Evolutionary conservation across 2,797 vertebrate genomes (phyloP).

Genomic region (Glossophaga mutica): DNA sequence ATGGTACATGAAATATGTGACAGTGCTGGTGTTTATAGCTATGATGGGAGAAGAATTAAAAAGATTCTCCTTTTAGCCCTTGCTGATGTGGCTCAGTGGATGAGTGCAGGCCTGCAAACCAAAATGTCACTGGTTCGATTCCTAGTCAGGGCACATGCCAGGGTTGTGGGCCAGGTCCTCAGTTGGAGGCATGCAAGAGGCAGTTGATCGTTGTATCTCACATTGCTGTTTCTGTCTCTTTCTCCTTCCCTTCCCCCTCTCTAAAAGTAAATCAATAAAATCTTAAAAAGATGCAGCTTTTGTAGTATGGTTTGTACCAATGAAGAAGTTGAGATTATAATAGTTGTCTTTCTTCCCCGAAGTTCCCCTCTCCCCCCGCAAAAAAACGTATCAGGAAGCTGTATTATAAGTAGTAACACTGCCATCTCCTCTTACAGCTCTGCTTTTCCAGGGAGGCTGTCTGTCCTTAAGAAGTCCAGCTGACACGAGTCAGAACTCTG

Average conservation of each 20-base stretch:
- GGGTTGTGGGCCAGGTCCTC: neutral
- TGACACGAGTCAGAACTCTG: conserved; percentile 10
- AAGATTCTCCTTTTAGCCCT: neutral
- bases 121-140: neutral
- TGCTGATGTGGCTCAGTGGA: neutral
- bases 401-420: neutral
- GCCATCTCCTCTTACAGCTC: neutral
- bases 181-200: neutral
- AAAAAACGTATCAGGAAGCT: neutral
- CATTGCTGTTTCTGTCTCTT: neutral
- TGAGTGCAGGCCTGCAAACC: too few species aligned
- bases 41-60: neutral
- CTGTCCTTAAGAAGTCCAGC: neutral
- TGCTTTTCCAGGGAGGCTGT: neutral
- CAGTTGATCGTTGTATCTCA: neutral
- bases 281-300: neutral
- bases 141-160: neutral
- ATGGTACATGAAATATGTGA: neutral
- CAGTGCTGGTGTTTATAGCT: neutral
- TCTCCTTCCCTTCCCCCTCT: neutral
- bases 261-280: neutral
- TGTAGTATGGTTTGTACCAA: neutral
- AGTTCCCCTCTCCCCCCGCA: neutral
- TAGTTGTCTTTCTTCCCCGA: neutral
- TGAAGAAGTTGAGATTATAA: neutral